A percentile compares a stretch with the other conserved stretches of the same genome.
These are phyloP conservation scores for Oenanthe melanoleuca DNA, from an alignment of 2,113 vertebrate species.

Conservation along the genomic window DNA sequence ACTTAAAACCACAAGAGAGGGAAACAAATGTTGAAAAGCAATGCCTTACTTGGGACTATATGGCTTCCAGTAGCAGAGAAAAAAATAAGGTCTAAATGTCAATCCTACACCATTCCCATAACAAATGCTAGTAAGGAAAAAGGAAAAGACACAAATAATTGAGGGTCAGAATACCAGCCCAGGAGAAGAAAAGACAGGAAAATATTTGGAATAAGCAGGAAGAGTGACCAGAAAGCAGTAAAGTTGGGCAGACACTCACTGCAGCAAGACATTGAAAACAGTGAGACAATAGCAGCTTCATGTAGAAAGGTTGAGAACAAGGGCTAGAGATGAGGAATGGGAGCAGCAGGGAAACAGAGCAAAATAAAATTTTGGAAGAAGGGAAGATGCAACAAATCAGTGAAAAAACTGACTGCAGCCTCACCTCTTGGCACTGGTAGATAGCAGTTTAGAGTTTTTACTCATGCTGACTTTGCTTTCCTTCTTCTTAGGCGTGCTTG, in stretches of 20 bases:
- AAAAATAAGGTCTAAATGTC: background rate
- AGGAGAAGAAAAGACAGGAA: background rate
- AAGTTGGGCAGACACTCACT: background rate
- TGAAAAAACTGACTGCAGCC: constrained; percentile 17
- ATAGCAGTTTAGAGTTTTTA: constrained; percentile 97
- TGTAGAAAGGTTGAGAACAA: background rate
- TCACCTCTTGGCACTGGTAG: constrained; percentile 97
- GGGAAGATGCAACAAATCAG: background rate
- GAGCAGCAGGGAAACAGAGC: background rate
- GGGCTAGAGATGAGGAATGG: background rate
- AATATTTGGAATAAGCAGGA: background rate
- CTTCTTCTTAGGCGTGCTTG: constrained; percentile 87
- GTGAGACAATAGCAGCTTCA: background rate
- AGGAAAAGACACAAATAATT: background rate
- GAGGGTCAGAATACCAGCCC: background rate
- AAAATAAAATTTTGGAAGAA: background rate
- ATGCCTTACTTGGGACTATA: background rate
- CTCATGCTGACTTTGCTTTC: constrained; percentile 97
- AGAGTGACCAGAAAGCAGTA: background rate
- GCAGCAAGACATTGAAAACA: background rate
- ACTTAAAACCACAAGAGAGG: background rate
- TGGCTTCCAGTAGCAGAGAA: background rate
- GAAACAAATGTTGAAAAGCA: background rate
- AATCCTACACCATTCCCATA: background rate
- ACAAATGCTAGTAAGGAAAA: background rate